These are phyloP conservation scores for Danio albolineatus DNA, from an alignment of 2,797 vertebrate species.

Conservation along the genomic window DNA sequence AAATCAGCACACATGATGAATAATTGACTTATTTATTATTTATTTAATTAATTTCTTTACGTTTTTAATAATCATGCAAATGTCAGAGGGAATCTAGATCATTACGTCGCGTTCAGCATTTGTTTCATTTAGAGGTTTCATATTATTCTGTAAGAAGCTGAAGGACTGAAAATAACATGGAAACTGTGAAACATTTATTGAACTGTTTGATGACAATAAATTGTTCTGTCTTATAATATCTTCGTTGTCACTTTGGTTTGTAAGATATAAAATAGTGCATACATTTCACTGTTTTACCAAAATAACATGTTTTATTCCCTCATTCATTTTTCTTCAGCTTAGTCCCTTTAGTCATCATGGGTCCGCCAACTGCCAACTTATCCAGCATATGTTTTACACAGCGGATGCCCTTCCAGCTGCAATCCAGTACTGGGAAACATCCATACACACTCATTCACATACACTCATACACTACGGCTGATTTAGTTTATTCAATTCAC, in stretches of 20 bases:
- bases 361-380: too few relatives aligned
- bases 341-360: too few relatives aligned
- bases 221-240: slow-evolving; percentile 62
- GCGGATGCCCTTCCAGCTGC: too few relatives aligned
- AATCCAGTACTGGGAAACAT: too few relatives aligned
- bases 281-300: too few relatives aligned
- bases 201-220: slow-evolving; percentile 74
- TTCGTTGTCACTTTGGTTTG: slow-evolving; percentile 3
- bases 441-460: too few relatives aligned
- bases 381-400: too few relatives aligned
- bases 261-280: slow-evolving; percentile 9
- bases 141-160: slow-evolving; percentile 77
- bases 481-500: too few relatives aligned
- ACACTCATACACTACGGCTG: too few relatives aligned
- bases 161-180: slow-evolving; percentile 76
- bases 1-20: slow-evolving; percentile 77
- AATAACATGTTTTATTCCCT: too few relatives aligned
- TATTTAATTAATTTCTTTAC: slow-evolving; percentile 65
- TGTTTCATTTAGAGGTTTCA: slow-evolving; percentile 79
- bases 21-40: slow-evolving; percentile 77
- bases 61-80: slow-evolving; percentile 18
- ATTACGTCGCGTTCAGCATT: slow-evolving; percentile 51
- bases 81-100: slow-evolving; percentile 48
- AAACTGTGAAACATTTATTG: slow-evolving; percentile 76
- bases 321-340: too few relatives aligned